Conservation (phyloP, 1,140 invertebrate genomes). For the Mesaphorura yosii region DNA sequence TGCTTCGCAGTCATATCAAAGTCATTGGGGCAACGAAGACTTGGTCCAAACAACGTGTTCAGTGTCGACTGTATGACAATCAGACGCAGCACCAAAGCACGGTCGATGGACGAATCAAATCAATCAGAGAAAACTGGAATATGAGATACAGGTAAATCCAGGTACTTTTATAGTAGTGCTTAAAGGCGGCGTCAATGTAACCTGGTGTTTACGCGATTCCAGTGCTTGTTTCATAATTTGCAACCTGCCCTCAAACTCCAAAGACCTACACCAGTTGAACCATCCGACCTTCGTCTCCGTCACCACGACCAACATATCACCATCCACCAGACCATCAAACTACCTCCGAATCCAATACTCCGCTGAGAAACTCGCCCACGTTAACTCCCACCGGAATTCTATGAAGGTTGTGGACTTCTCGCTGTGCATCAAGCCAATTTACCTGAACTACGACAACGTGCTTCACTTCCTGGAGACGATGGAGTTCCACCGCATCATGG, state of each 20-base stretch:
- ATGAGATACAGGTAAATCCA: slow-evolving; percentile 66
- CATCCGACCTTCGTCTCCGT: slow-evolving; percentile 51
- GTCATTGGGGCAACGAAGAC: slow-evolving; percentile 80
- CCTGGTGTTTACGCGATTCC: slow-evolving; percentile 9
- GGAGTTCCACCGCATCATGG: slow-evolving; percentile 74
- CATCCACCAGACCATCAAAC: slow-evolving; percentile 50
- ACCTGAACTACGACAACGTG: slow-evolving; percentile 72
- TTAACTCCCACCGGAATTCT: not conserved
- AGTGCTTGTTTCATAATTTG: slow-evolving; percentile 68
- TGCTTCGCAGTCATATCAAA: slow-evolving; percentile 48
- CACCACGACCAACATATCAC: slow-evolving; percentile 37
- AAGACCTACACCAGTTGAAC: slow-evolving; percentile 9
- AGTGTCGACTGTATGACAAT: slow-evolving; percentile 71
- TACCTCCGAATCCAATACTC: slow-evolving; percentile 40
- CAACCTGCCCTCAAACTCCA: slow-evolving; percentile 10
- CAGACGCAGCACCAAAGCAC: slow-evolving; percentile 32
- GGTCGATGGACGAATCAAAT: slow-evolving; percentile 41
- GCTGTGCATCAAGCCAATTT: slow-evolving; percentile 87
- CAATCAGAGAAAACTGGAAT: slow-evolving; percentile 87
- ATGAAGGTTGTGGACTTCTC: slow-evolving; percentile 45
- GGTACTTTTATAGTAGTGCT: no score
- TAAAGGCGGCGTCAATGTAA: no score
- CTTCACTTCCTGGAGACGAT: slow-evolving; percentile 79
- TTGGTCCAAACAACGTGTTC: slow-evolving; percentile 63
- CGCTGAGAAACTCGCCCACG: slow-evolving; percentile 21